Percentiles rank a stretch among this genome's conserved stretches.
These are phyloP conservation scores for Danio jaintianensis DNA, from an alignment of 2,797 vertebrate species.

Conservation along the genomic window DNA sequence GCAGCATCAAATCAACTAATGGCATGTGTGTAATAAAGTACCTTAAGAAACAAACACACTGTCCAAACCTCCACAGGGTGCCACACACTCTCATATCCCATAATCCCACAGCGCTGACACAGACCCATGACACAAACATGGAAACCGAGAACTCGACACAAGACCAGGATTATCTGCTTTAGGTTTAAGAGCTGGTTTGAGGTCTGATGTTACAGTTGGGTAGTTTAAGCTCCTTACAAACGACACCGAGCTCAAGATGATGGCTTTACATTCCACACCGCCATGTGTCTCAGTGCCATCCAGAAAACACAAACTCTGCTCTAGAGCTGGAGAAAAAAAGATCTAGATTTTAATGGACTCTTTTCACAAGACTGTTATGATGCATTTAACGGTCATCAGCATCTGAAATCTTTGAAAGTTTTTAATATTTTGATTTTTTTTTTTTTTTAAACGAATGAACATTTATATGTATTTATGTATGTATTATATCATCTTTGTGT, in stretches of 20 bases:
- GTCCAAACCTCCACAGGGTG: not conserved
- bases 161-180: conserved; percentile 62
- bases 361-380: no score
- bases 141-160: conserved; percentile 10
- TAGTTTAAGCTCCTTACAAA: conserved; percentile 66
- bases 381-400: no score
- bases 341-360: no score
- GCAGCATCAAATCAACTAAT: not conserved
- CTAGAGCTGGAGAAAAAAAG: no score
- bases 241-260: conserved; percentile 53
- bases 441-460: no score
- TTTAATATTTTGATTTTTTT: no score
- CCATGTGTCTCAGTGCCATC: no score
- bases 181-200: conserved; percentile 47
- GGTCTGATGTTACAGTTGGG: conserved; percentile 56
- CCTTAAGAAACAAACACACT: not conserved
- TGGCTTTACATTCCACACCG: not conserved
- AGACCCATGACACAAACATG: not conserved
- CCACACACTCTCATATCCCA: not conserved
- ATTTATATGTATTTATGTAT: no score
- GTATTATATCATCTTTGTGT: no score
- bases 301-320: no score
- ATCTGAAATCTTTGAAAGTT: no score
- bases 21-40: not conserved
- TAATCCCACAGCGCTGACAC: conserved; percentile 21